phyloP scores from a whole-genome alignment of 2,888 invertebrate species.

The Pachliopta kotzebuea region DNA sequence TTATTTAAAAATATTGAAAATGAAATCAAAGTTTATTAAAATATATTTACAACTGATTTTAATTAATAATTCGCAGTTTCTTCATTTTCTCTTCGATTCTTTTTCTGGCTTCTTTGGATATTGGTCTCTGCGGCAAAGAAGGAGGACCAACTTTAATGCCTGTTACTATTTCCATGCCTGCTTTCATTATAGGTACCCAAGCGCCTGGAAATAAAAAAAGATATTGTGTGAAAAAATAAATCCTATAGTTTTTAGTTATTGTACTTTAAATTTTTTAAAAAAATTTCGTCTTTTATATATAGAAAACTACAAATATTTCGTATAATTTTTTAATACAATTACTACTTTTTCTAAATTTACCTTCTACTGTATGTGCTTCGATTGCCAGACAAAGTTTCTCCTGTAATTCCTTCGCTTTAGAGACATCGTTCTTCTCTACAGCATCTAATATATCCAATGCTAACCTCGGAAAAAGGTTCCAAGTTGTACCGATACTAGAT shows the following conservation, averaged over 20 bases:
- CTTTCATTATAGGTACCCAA: slow-evolving; percentile 87
- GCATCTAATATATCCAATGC: slow-evolving; percentile 79
- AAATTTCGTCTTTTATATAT: background rate
- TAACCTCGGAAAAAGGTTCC: slow-evolving; percentile 83
- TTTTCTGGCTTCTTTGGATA: slow-evolving; percentile 62
- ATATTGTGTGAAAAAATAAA: background rate
- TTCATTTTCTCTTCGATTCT: slow-evolving; percentile 56
- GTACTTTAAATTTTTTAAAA: background rate
- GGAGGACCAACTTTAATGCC: slow-evolving; percentile 83
- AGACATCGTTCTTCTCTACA: slow-evolving; percentile 67
- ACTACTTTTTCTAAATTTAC: slow-evolving; percentile 49
- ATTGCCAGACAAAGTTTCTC: slow-evolving; percentile 73
- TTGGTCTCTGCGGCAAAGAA: slow-evolving; percentile 76
- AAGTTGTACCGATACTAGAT: slow-evolving; percentile 85
- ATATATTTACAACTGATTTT: background rate
- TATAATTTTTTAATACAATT: background rate
- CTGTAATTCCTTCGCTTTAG: slow-evolving; percentile 75
- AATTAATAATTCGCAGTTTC: slow-evolving; percentile 30
- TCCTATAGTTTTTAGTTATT: too few species aligned
- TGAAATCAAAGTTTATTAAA: background rate
- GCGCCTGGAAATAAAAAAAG: slow-evolving; percentile 64
- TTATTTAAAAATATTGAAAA: background rate
- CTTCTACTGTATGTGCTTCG: slow-evolving; percentile 75
- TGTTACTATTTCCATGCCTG: slow-evolving; percentile 82
- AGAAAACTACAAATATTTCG: background rate